Evolutionary conservation across 2,888 invertebrate genomes (phyloP).

Genomic region (Rapana venosa): DNA sequence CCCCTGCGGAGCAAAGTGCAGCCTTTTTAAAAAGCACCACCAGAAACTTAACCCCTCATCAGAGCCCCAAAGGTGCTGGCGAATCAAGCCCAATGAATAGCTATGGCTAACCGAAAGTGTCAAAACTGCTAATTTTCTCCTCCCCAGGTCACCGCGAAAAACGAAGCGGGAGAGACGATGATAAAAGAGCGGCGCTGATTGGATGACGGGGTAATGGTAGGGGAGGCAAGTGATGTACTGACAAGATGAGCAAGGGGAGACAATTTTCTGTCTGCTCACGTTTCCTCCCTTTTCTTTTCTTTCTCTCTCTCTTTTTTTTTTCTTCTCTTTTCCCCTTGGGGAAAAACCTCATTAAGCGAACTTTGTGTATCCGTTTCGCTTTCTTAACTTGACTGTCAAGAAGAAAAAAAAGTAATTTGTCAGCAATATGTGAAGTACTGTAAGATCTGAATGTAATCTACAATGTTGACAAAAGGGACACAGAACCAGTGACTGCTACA

Average conservation of each 20-base stretch:
- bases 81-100: not conserved
- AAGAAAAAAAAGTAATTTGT: too few species aligned
- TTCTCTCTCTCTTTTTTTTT: too few species aligned
- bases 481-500: too few species aligned
- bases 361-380: too few species aligned
- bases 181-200: slow-evolving; percentile 30
- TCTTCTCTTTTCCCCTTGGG: not conserved
- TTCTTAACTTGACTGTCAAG: too few species aligned
- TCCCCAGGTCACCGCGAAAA: not conserved
- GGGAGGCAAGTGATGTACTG: not conserved
- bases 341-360: too few species aligned
- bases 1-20: slow-evolving; percentile 9
- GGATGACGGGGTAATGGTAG: not conserved
- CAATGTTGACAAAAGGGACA: not conserved
- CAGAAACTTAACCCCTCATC: slow-evolving; percentile 17
- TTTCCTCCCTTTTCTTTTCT: not conserved
- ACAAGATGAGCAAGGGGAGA: not conserved
- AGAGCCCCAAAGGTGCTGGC: not conserved
- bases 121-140: slow-evolving; percentile 18
- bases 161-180: slow-evolving; percentile 2
- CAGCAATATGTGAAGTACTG: too few species aligned
- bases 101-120: slow-evolving; percentile 20
- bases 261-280: not conserved
- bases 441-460: too few species aligned
- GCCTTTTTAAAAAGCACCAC: not conserved